Evolutionary conservation across 2,113 vertebrate genomes (phyloP), one percentile per base, ranked within the genome.

Genomic region (Ifrita kowaldi): DNA sequence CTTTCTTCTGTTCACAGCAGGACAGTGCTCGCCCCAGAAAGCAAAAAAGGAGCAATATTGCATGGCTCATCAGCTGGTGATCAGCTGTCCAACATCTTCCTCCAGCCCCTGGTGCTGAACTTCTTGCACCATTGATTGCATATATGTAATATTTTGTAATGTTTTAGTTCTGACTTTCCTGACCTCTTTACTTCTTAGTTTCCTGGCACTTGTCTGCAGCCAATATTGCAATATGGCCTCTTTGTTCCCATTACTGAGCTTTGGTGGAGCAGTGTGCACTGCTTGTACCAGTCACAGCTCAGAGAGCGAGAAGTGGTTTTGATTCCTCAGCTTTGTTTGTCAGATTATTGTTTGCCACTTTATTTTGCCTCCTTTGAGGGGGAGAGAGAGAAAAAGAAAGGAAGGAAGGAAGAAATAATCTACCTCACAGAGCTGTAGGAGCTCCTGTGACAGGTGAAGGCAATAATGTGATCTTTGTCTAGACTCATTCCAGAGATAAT

Each of bases 311-410:
- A 70, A 75, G 13, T 53, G 56, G 53, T 15, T 86, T 57, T 59
- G 67, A 67, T 39, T 93, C 75, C 37, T 47, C 13, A n/a, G 19
- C 35, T 74, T 70, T 68, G 18, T 64, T 87, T 75, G 64, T 49
- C 37, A 77, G 6, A 14, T 91, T 62, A 53, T 70, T 5, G 4
- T 6, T n/a, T 64, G 8, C 24, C 64, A 44, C 18, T 81, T 78
- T 26, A 37, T 67, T 86, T 74, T 78, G 56, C 9, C 16, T 15
- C 14, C 13, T 67, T 56, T 71, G 50, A 59, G 32, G 46, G 15
- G 44, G 22, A 52, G 7, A 60, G 8, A 7, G 3, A 41, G 6
- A 18, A 11, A 32, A 12, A 14, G 5, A 16, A 1, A n/a, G 17
- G 15, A 21, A 35, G 13, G 4, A n/a, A 59, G 15, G 8, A 16